Percentiles rank a stretch among this genome's conserved stretches.
phyloP scores from a whole-genome alignment of 2,797 vertebrate genomes.

The Danio tinwini region DNA sequence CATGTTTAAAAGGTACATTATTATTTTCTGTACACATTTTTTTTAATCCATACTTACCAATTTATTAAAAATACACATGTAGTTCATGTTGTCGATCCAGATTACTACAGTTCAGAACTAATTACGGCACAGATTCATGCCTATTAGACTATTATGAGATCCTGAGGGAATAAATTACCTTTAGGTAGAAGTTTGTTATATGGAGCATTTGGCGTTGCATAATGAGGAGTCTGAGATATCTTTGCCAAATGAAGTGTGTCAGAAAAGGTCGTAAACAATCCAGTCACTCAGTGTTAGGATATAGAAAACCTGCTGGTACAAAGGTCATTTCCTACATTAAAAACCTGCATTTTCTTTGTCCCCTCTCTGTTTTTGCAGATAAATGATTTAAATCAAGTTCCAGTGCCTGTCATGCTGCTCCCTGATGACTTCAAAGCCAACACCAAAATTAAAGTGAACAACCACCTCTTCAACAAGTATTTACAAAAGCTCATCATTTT shows the following conservation, averaged over 20 bases:
- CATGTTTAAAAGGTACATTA: neutral
- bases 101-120: neutral
- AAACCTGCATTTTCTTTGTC: neutral
- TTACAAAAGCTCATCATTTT: neutral
- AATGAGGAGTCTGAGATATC: neutral
- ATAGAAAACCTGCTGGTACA: conserved; percentile 13
- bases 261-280: neutral
- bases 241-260: neutral
- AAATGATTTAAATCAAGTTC: conserved; percentile 92
- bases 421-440: conserved; percentile 96
- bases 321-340: neutral
- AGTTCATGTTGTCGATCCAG: neutral
- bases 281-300: neutral
- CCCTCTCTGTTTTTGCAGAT: conserved; percentile 75
- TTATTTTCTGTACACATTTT: neutral
- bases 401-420: conserved; percentile 91
- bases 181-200: neutral
- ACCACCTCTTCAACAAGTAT: conserved; percentile 96
- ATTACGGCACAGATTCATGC: neutral
- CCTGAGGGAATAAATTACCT: neutral
- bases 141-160: neutral
- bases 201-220: conserved; percentile 4
- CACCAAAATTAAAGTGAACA: conserved; percentile 96
- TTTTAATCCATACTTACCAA: neutral
- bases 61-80: neutral